Evolutionary conservation across 2,797 vertebrate genomes (phyloP).

Genomic region (Leptoclinus maculatus): DNA sequence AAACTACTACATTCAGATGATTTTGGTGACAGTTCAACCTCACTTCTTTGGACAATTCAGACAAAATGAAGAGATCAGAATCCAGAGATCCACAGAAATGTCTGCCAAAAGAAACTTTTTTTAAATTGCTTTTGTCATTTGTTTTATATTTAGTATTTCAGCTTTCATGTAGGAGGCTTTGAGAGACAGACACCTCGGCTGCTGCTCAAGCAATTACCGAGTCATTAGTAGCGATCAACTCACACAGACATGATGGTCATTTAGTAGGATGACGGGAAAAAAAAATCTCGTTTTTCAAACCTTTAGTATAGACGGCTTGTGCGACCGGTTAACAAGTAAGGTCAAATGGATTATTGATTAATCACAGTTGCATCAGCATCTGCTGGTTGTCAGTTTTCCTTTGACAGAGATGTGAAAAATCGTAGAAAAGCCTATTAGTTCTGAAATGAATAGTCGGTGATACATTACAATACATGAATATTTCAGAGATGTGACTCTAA

Average conservation of each 20-base stretch:
- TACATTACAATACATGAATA: slow-evolving; percentile 26
- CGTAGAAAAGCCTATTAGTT: slow-evolving; percentile 1
- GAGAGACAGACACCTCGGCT: not conserved
- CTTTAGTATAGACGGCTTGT: not conserved
- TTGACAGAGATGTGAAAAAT: not conserved
- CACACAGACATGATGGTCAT: not conserved
- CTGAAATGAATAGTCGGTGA: slow-evolving; percentile 8
- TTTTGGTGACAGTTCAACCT: not conserved
- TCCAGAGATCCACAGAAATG: not conserved
- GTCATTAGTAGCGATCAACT: not conserved
- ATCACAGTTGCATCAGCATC: not conserved
- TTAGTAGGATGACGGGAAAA: not conserved
- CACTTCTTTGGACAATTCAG: not conserved
- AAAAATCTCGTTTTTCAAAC: not conserved
- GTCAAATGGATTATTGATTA: slow-evolving; percentile 3
- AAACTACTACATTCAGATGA: not conserved
- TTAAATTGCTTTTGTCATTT: not conserved
- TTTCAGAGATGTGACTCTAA: slow-evolving; percentile 18
- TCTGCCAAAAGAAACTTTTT: not conserved
- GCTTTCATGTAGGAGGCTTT: not conserved
- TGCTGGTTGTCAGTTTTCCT: not conserved
- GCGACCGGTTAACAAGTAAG: not conserved
- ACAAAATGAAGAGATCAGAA: no score
- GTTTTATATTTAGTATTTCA: not conserved
- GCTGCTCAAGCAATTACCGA: not conserved